Evolutionary conservation across 2,113 vertebrate genomes (phyloP).

Genomic region (Garra rufa): DNA sequence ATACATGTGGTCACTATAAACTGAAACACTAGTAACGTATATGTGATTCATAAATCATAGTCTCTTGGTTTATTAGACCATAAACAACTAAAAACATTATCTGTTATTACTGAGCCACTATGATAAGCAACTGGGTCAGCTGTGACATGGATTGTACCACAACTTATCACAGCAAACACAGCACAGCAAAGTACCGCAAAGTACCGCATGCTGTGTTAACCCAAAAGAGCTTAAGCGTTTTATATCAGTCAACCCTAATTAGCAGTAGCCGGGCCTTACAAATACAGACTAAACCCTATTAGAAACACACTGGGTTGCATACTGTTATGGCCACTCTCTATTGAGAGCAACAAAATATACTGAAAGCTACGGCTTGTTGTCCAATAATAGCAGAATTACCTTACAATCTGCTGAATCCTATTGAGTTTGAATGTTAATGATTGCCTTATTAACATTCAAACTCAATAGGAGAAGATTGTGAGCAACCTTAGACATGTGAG

Average conservation of each 20-base stretch:
- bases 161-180: background rate
- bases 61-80: background rate
- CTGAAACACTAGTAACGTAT: background rate
- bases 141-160: background rate
- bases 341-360: background rate
- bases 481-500: slow-evolving; percentile 57
- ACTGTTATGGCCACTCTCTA: background rate
- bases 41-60: background rate
- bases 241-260: slow-evolving; percentile 18
- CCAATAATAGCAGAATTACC: slow-evolving; percentile 14
- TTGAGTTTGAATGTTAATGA: background rate
- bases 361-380: background rate
- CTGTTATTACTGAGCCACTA: slow-evolving; percentile 1
- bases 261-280: background rate
- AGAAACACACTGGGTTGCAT: background rate
- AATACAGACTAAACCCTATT: background rate
- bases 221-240: slow-evolving; percentile 4
- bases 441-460: no score
- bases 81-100: background rate
- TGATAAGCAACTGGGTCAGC: background rate
- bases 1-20: background rate
- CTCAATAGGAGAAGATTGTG: no score
- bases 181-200: background rate
- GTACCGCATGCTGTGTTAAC: background rate
- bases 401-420: background rate